phyloP scores from a whole-genome alignment of 2,113 vertebrate species.

The Eonycteris spelaea region DNA sequence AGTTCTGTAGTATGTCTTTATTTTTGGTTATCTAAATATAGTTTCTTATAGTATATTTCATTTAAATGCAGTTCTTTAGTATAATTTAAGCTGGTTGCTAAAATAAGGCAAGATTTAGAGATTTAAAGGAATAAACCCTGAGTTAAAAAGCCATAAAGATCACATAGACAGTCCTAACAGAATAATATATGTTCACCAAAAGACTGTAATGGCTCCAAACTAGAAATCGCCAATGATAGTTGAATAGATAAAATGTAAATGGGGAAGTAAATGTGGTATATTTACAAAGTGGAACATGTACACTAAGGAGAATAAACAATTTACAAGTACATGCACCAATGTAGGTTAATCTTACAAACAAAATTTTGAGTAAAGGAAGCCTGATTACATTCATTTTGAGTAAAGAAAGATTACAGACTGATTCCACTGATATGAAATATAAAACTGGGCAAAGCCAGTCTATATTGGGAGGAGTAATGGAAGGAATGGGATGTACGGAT shows the following conservation, averaged over 20 bases:
- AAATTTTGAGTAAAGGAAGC: neutral
- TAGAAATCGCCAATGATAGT: neutral
- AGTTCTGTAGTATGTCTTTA: neutral
- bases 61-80: neutral
- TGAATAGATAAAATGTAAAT: neutral
- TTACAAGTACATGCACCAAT: neutral
- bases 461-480: neutral
- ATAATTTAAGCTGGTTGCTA: neutral
- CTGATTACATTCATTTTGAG: neutral
- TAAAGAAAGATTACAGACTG: neutral
- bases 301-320: neutral
- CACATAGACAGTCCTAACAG: neutral
- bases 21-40: neutral
- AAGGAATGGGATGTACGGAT: accelerated
- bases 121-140: neutral
- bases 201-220: neutral
- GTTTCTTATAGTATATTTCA: neutral
- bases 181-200: neutral
- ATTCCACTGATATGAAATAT: neutral
- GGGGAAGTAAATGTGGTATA: neutral
- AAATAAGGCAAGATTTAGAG: neutral
- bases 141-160: neutral
- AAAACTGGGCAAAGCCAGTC: neutral
- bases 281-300: neutral
- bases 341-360: neutral